Base-by-base conservation (phyloP, 2,113 vertebrate genomes). In the Blennius ocellaris region DNA sequence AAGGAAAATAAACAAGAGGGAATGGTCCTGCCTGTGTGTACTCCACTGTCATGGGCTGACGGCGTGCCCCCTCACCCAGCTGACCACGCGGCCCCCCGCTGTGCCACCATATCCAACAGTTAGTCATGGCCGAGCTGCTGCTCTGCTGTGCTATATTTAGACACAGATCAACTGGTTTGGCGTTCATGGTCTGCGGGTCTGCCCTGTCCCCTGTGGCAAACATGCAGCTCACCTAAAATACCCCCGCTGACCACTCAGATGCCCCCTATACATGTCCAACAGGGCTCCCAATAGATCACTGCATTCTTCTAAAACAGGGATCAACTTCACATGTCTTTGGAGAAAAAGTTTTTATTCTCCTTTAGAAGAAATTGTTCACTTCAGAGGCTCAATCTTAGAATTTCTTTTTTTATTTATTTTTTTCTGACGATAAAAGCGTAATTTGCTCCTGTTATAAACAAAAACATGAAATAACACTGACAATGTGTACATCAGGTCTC, bases 121-220 rank as follows among this genome's bases (percentile, higher is more conserved):
- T 65, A 78, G 68, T 76, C 74, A 40, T 21, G 1, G 49, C 66
- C 58, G 17, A 30, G 21, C 21, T 30, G 21, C 21, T 11, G 17
- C 15, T 58, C 62, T 54, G 0, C 6, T 4, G 38, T 45, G 58
- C 77, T 85, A 8, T 83, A 81, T 85, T 83, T 68, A 85, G 71
- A 7, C 39, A 49, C 16, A 44, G 41, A 69, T 78, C 14, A 2
- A 43, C 39, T 53, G 0, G 36, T 14, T 48, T 6, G 72, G 62
- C 54, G 48, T 49, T 72, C 62, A n/a, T 39, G 59, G 64, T 60
- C 55, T 69, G 15, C 56, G 15, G 57, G 48, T 4, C 15, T 54
- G n/a, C 15, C 65, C 38, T 61, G 39, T 51, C 37, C 58, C 57
- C 41, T 49, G 37, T 69, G 47, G 56, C 53, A 60, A 56, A 43